Evolutionary conservation across 2,113 vertebrate species (phyloP).

Genomic region (Aphelocoma coerulescens): DNA sequence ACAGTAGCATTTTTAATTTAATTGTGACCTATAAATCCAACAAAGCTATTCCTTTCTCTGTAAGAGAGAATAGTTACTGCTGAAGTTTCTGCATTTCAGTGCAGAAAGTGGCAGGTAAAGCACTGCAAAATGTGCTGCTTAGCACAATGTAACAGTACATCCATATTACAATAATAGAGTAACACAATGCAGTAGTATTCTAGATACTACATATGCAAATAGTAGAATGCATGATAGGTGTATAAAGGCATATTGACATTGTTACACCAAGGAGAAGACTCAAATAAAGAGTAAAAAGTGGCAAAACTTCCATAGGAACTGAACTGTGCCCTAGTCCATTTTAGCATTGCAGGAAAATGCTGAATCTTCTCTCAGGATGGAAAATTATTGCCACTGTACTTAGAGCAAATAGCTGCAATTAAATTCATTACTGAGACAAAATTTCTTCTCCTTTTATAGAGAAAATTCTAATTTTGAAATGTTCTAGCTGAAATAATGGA

Average conservation of each 20-base stretch:
- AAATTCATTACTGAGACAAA: background rate
- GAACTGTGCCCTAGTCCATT: background rate
- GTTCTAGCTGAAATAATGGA: background rate
- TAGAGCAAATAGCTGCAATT: conserved; percentile 1
- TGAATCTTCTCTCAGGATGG: background rate
- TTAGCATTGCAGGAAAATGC: background rate
- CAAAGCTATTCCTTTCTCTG: background rate
- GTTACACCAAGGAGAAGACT: background rate
- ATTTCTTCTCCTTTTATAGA: background rate
- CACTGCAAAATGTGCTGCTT: background rate
- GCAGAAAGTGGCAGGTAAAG: background rate
- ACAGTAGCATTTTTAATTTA: background rate
- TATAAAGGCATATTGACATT: background rate
- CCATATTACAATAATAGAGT: background rate
- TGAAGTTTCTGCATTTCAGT: background rate
- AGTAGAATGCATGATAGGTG: background rate
- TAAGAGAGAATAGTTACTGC: background rate
- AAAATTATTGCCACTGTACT: background rate
- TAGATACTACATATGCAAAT: background rate
- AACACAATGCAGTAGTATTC: background rate
- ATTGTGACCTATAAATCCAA: background rate
- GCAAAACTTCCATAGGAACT: background rate
- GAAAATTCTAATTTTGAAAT: background rate
- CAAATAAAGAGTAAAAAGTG: background rate
- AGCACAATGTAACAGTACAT: background rate